Conservation (phyloP, 2,888 invertebrate genomes). For the Shargacucullia verbasci region DNA sequence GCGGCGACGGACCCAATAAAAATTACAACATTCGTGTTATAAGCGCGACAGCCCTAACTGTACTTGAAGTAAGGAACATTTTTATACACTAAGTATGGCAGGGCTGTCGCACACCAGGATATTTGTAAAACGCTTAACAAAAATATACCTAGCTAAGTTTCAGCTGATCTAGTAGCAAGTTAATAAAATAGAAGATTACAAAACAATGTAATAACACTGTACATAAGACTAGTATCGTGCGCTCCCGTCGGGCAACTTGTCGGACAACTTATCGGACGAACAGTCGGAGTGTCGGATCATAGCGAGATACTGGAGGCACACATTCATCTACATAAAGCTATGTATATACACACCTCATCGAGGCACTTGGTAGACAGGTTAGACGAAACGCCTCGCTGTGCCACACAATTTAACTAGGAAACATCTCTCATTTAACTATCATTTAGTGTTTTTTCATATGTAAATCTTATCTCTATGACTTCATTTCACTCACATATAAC, state of each 20-base stretch:
- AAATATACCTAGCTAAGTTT: slow-evolving; percentile 82
- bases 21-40: slow-evolving; percentile 46
- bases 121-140: slow-evolving; percentile 80
- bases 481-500: too few relatives aligned
- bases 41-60: slow-evolving; percentile 34
- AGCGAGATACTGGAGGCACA: slow-evolving; percentile 68
- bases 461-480: background rate
- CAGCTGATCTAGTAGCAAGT: slow-evolving; percentile 69
- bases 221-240: slow-evolving; percentile 73
- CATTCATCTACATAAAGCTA: slow-evolving; percentile 81
- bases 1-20: slow-evolving; percentile 40
- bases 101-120: slow-evolving; percentile 36
- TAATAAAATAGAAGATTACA: slow-evolving; percentile 81
- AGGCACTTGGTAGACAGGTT: slow-evolving; percentile 77
- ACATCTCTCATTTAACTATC: background rate
- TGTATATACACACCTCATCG: slow-evolving; percentile 79
- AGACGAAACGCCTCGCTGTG: slow-evolving; percentile 14
- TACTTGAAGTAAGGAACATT: slow-evolving; percentile 2
- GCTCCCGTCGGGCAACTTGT: slow-evolving; percentile 30
- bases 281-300: slow-evolving; percentile 2
- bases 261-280: background rate
- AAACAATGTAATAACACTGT: slow-evolving; percentile 83
- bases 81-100: slow-evolving; percentile 13
- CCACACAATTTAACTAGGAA: slow-evolving; percentile 17
- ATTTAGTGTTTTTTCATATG: background rate